phyloP scores from a whole-genome alignment of 2,113 vertebrate genomes.

The Plestiodon gilberti region DNA sequence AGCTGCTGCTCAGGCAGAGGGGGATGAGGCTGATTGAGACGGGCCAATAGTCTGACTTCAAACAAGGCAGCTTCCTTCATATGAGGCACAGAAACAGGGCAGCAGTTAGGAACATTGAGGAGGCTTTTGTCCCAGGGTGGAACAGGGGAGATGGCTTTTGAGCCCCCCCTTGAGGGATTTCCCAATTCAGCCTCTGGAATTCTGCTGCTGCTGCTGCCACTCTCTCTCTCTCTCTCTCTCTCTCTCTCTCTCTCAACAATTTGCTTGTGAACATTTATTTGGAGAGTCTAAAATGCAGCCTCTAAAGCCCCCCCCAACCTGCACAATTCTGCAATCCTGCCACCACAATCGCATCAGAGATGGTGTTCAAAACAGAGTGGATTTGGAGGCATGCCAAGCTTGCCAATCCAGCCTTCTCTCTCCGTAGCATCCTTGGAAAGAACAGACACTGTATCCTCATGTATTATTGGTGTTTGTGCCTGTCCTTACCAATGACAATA shows the following conservation, averaged over 20 bases:
- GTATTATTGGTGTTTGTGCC: slow-evolving; percentile 34
- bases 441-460: not conserved
- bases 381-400: not conserved
- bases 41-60: too few species aligned
- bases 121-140: not conserved
- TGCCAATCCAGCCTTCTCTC: slow-evolving; percentile 30
- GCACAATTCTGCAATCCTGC: not conserved
- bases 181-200: not conserved
- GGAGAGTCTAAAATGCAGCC: not conserved
- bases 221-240: not conserved
- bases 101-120: not conserved
- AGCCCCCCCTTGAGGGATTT: not conserved
- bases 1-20: too few species aligned
- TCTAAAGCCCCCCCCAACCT: not conserved
- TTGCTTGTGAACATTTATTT: not conserved
- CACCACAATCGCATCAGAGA: not conserved
- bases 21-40: too few species aligned
- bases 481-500: slow-evolving; percentile 34
- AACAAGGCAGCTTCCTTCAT: too few species aligned
- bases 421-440: slow-evolving; percentile 4
- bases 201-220: not conserved
- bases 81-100: not conserved
- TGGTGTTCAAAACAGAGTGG: not conserved
- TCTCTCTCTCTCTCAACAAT: not conserved
- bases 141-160: not conserved